Evolutionary conservation across 2,113 vertebrate genomes (phyloP).

Genomic region (Hippocampus abdominalis): DNA sequence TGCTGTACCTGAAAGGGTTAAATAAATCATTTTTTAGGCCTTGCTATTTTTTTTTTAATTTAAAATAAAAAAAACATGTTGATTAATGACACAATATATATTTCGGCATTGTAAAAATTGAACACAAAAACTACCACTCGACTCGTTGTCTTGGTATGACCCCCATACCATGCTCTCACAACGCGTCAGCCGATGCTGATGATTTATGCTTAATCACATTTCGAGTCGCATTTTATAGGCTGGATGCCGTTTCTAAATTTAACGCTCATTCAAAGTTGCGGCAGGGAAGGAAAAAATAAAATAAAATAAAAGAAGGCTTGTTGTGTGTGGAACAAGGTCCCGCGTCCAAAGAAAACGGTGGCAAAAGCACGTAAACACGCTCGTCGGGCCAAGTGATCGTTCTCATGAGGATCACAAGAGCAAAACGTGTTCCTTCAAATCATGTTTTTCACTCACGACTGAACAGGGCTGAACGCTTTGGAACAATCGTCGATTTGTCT

Average conservation of each 20-base stretch:
- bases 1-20: too few species aligned
- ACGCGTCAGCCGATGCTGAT: constrained; percentile 23
- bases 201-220: constrained; percentile 38
- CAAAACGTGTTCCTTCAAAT: too few species aligned
- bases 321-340: constrained; percentile 5
- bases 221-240: constrained; percentile 31
- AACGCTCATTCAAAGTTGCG: constrained; percentile 3
- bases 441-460: too few species aligned
- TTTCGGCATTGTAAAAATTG: background rate
- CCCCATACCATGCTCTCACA: constrained; percentile 20
- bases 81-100: too few species aligned
- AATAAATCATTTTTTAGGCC: too few species aligned
- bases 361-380: constrained; percentile 6
- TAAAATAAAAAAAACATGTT: too few species aligned
- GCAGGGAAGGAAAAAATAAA: background rate
- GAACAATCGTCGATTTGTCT: too few species aligned
- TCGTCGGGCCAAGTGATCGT: constrained; percentile 19
- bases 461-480: too few species aligned
- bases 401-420: too few species aligned
- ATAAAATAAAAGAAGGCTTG: background rate
- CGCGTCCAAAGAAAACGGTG: constrained; percentile 15
- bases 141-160: background rate
- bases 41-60: too few species aligned
- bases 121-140: background rate
- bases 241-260: constrained; percentile 26